Conservation (phyloP, 2,113 vertebrate genomes). For the Labrus mixtus region DNA sequence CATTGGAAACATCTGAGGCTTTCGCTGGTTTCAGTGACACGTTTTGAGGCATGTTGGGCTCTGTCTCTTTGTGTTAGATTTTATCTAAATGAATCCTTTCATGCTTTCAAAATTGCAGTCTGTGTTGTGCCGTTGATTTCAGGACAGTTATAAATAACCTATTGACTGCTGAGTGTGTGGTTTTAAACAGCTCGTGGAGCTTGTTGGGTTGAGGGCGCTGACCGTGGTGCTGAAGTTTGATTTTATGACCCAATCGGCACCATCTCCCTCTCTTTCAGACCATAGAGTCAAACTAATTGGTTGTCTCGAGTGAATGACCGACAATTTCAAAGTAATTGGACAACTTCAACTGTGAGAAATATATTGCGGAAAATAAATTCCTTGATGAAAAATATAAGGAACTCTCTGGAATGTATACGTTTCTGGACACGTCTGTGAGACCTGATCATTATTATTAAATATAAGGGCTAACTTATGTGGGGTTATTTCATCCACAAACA, state of each 20-base stretch:
- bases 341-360: too few relatives aligned
- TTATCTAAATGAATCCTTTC: background rate
- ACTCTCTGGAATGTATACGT: too few relatives aligned
- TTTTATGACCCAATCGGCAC: background rate
- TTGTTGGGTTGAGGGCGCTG: conserved; percentile 50
- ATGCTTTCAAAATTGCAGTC: background rate
- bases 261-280: background rate
- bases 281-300: background rate
- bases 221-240: conserved; percentile 71
- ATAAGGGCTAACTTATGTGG: background rate
- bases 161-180: background rate
- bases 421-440: too few relatives aligned
- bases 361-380: too few relatives aligned
- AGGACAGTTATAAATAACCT: background rate
- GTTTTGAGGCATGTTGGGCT: background rate
- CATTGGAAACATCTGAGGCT: too few relatives aligned
- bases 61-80: too few relatives aligned
- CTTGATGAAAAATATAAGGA: too few relatives aligned
- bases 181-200: conserved; percentile 1
- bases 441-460: too few relatives aligned
- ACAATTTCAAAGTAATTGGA: too few relatives aligned
- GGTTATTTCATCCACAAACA: too few relatives aligned
- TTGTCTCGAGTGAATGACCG: background rate
- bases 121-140: background rate
- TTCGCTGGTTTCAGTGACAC: background rate